phyloP scores from a whole-genome alignment of 1,140 invertebrate species.

The Delia radicum region DNA sequence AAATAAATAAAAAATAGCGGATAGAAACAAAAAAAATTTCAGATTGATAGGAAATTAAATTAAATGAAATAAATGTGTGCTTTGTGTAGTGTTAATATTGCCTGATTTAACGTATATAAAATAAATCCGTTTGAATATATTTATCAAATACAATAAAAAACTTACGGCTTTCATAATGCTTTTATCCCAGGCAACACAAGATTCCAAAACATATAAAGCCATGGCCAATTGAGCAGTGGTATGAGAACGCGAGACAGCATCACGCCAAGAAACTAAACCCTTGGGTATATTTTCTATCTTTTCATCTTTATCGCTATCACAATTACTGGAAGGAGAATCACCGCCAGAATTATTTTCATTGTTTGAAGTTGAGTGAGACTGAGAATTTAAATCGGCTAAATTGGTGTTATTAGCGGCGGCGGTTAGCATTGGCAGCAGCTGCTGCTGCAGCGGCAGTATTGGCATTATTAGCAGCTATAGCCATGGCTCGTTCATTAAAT shows the following conservation, averaged over 20 bases:
- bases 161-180: constrained; percentile 98
- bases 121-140: background rate
- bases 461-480: constrained; percentile 43
- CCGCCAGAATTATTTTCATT: constrained; percentile 43
- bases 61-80: background rate
- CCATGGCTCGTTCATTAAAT: constrained; percentile 51
- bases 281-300: constrained; percentile 61
- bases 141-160: constrained; percentile 27
- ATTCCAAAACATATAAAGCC: constrained; percentile 86
- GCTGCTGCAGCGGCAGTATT: constrained; percentile 23
- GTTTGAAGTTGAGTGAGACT: background rate
- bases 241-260: constrained; percentile 77
- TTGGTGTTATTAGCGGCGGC: background rate
- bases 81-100: background rate
- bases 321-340: constrained; percentile 47
- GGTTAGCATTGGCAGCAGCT: background rate
- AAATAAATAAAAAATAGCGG: background rate
- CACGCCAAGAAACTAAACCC: constrained; percentile 83
- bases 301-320: constrained; percentile 50
- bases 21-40: background rate
- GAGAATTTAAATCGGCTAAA: background rate
- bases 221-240: constrained; percentile 89
- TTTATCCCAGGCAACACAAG: constrained; percentile 95
- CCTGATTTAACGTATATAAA: background rate
- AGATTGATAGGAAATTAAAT: background rate